Evolutionary conservation across 1,140 invertebrate genomes (phyloP), one percentile per base, ranked within the genome.

Genomic region (Tetramorium parvispinum): DNA sequence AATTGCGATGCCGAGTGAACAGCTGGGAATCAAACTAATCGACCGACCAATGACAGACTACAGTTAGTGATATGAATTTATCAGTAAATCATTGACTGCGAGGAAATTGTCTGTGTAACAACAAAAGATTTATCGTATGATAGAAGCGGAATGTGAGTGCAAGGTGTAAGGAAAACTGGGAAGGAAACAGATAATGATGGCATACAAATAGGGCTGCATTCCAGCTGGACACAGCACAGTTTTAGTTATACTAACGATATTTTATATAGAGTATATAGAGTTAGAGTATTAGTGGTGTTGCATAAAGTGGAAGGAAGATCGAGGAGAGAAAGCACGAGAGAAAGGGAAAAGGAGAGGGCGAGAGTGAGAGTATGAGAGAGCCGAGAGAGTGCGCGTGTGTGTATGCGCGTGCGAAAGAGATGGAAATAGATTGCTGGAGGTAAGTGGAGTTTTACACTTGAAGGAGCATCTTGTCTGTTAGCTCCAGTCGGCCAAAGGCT

Each of bases 391-490:
- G 21, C 37, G 21, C 6, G 21, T 46, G 37, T 37, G 53, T 82
- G 40, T 46, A 24, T 82, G 43, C 13, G 51, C 24, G 49, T 55
- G 79, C 65, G 76, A 77, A 49, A 87, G 49, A 53, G 75, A 76
- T 21, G 76, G 18, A 61, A 59, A 83, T 37, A 75, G 24, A 61
- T 82, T 61, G 76, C 78, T 57, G 59, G 81, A 63, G 91, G 71
- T 88, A 91, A 91, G 88, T 86, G 87, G 70, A 91, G 92, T 94
- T 92, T 92, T 92, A 93, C 92, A 93, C 91, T 93, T 90, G 87
- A 92, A 89, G 95, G 94, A 95, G 95, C 94, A 91, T 94, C 95
- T 95, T 95, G 95, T 95, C 95, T 95, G 95, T 95, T 95, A 95
- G 95, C 95, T 95, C 94, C 94, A 92, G 92, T 95, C 92, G 92